Base-by-base conservation (phyloP, 2,888 invertebrate species). In the Drosophila longiperda region DNA sequence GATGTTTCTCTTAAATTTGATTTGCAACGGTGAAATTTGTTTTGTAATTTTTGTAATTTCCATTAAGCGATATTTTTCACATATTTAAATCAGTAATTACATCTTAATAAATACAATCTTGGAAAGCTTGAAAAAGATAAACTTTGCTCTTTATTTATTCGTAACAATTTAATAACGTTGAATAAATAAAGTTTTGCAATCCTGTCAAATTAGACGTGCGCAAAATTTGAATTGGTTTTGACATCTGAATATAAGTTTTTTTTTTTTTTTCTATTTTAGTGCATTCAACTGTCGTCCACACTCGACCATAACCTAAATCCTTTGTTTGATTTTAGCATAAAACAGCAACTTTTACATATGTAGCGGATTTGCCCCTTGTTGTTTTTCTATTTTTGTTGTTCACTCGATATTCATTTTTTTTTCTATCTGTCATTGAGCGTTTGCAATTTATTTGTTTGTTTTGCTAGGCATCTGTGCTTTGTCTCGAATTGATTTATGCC, bases 391-490 rank as follows among this genome's bases (percentile, higher is more conserved):
- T 34, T n/a, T 36, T 62, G n/a, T 32, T 52, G n/a, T 33, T 42
- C 20, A 45, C 45, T 74, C 68, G 48, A 67, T 57, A 54, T 74
- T 81, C 73, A 23, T 23, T 15, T 12, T 40, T 40, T 40, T 8
- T 34, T 17, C 20, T 76, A 58, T 69, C 57, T 71, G 72, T 67
- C 53, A 63, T 45, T 48, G 83, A 81, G 62, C 57, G 48, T 72
- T 63, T 83, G 87, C 73, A 84, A 87, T 87, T 84, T 84, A 84
- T 84, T 83, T 87, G 87, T 81, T 84, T 89, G 89, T 70, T 68
- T 77, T 77, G 80, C 70, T 61, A 69, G 69, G 69, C 69, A 66
- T 66, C 63, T 78, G 70, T 80, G 55, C 59, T 69, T 61, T 61
- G 73, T 48, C 50, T 78, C 68, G 75, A 68, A 89, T 79, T 84